phyloP scores from a whole-genome alignment of 2,888 invertebrate species.

The Rhimphoctona megacephalus region DNA sequence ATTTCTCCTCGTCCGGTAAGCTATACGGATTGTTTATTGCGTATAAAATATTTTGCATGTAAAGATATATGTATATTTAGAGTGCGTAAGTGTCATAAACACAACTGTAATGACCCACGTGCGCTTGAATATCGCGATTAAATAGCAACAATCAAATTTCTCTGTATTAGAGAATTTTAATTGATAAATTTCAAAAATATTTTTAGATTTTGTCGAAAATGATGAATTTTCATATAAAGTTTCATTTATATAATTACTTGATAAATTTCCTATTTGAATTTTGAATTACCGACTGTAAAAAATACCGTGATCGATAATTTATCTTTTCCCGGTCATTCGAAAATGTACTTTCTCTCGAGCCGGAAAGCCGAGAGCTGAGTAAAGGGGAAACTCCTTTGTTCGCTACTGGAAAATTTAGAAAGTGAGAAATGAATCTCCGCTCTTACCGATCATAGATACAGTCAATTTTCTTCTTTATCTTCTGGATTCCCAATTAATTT shows the following conservation, averaged over 20 bases:
- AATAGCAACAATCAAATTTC: background rate
- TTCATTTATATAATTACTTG: no score
- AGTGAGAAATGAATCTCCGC: background rate
- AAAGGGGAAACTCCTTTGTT: background rate
- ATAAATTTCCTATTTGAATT: background rate
- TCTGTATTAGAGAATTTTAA: background rate
- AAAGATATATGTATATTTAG: no score
- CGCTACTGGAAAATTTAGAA: background rate
- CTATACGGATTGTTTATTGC: slow-evolving; percentile 13
- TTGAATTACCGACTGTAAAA: background rate
- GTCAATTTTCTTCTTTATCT: background rate
- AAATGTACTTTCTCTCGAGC: background rate
- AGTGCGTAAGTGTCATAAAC: background rate
- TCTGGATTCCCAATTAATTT: background rate
- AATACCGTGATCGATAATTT: background rate
- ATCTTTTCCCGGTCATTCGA: background rate
- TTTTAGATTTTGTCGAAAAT: background rate
- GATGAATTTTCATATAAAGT: no score
- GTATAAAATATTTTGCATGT: background rate
- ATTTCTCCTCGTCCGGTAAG: slow-evolving; percentile 42
- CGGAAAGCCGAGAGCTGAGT: no score
- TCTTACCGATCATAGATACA: background rate
- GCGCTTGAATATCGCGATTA: background rate
- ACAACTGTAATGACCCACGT: slow-evolving; percentile 18
- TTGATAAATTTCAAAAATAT: background rate